Conservation (phyloP, 2,888 invertebrate genomes). For the Cenopis cana region DNA sequence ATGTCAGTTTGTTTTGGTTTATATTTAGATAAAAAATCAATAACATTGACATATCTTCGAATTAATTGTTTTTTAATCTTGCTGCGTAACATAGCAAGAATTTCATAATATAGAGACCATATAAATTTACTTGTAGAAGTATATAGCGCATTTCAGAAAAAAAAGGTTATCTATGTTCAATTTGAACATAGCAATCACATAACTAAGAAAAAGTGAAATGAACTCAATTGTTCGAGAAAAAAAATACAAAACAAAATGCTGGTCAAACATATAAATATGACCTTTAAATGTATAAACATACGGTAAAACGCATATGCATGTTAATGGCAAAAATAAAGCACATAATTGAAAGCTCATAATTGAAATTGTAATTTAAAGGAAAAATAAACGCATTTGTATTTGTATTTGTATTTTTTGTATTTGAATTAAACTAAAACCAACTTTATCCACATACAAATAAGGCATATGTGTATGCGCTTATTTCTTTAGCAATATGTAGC, state of each 20-base stretch:
- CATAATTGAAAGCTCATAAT: no score
- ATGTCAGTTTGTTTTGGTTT: background rate
- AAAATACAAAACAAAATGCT: slow-evolving; percentile 8
- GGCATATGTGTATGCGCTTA: background rate
- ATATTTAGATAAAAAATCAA: background rate
- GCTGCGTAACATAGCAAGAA: background rate
- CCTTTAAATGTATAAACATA: slow-evolving; percentile 4
- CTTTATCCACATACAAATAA: background rate
- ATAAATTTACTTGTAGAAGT: background rate
- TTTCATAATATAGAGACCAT: no score
- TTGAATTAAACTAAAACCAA: background rate
- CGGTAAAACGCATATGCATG: slow-evolving; percentile 17
- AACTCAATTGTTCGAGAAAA: background rate
- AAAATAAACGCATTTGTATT: no score
- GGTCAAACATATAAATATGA: background rate
- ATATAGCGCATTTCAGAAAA: background rate
- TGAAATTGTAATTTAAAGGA: no score
- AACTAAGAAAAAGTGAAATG: slow-evolving; percentile 26
- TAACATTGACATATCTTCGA: no score
- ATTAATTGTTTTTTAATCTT: no score
- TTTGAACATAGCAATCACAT: background rate
- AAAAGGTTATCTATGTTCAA: background rate
- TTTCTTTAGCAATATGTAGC: slow-evolving; percentile 20
- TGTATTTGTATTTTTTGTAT: no score
- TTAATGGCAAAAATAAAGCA: background rate